Percentiles rank a stretch among this genome's conserved stretches.
Evolutionary conservation across 2,888 invertebrate species (phyloP).

Genomic region (Cryptocheilus praepositus): DNA sequence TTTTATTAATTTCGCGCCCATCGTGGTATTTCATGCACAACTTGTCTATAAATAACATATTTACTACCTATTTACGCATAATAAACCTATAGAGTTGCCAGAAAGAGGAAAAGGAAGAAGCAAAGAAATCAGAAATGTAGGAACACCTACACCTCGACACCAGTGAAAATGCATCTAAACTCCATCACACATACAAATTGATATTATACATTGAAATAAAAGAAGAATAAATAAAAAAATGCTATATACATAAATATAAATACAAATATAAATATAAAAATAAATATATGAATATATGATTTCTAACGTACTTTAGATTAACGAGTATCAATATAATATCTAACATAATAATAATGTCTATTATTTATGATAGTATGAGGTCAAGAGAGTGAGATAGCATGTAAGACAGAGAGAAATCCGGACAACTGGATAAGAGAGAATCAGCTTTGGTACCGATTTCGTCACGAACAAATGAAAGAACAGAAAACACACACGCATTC

Average conservation of each 20-base stretch:
- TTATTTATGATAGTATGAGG: constrained; percentile 36
- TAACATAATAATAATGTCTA: constrained; percentile 50
- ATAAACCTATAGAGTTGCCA: constrained; percentile 48
- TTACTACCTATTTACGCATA: constrained; percentile 65
- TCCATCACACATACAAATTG: constrained; percentile 52
- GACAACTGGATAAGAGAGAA: constrained; percentile 13
- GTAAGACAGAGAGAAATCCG: constrained; percentile 43
- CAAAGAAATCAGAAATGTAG: neutral
- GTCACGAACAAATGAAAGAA: neutral
- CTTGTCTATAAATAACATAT: constrained; percentile 67
- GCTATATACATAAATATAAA: constrained; percentile 22
- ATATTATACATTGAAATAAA: constrained; percentile 37
- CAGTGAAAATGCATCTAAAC: constrained; percentile 34
- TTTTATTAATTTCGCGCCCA: constrained; percentile 33
- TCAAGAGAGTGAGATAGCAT: constrained; percentile 21
- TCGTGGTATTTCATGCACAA: constrained; percentile 65
- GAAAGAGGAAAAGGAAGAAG: constrained; percentile 14
- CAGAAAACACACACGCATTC: neutral
- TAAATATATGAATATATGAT: constrained; percentile 40
- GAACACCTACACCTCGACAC: neutral
- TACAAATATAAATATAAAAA: constrained; percentile 10
- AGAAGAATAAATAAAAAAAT: constrained; percentile 17
- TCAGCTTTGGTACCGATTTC: neutral
- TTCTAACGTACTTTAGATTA: constrained; percentile 51
- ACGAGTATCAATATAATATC: constrained; percentile 50